Conservation (phyloP, 2,113 vertebrate genomes). For the Elgaria multicarinata region DNA sequence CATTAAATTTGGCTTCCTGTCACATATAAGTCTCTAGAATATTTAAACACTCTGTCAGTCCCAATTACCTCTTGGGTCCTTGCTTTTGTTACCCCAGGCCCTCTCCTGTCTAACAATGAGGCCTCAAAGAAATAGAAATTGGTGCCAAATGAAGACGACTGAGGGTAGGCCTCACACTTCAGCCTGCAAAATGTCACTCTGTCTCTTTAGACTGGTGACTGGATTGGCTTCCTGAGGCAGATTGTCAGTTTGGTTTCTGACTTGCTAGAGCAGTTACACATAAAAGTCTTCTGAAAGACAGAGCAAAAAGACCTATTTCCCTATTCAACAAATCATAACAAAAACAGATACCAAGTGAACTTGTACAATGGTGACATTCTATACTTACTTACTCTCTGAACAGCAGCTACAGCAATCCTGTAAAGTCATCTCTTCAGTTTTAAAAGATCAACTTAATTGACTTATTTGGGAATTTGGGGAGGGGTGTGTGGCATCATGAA, state of each 20-base stretch:
- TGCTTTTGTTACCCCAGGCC: slow-evolving; percentile 54
- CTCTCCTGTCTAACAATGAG: slow-evolving; percentile 54
- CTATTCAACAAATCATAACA: slow-evolving; percentile 27
- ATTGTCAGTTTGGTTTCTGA: slow-evolving; percentile 68
- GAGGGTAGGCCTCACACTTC: slow-evolving; percentile 56
- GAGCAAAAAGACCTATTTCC: slow-evolving; percentile 8
- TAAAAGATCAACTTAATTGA: not conserved
- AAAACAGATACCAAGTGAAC: slow-evolving; percentile 23
- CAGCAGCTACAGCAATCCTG: slow-evolving; percentile 17
- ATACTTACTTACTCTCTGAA: slow-evolving; percentile 36
- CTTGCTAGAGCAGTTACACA: slow-evolving; percentile 49
- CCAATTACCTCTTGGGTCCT: slow-evolving; percentile 55
- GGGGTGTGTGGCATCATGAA: not conserved
- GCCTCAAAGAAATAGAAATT: slow-evolving; percentile 48
- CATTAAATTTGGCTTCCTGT: slow-evolving; percentile 56
- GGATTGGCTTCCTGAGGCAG: slow-evolving; percentile 43
- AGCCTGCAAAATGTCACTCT: slow-evolving; percentile 62
- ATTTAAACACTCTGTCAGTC: slow-evolving; percentile 64
- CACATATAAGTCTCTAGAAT: slow-evolving; percentile 49
- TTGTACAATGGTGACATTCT: slow-evolving; percentile 29
- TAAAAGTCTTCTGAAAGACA: slow-evolving; percentile 63
- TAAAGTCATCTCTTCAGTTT: not conserved
- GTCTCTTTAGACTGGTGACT: slow-evolving; percentile 59
- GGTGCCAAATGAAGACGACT: slow-evolving; percentile 46
- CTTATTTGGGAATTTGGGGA: not conserved